A percentile compares a stretch with the other conserved stretches of the same genome.
These are phyloP conservation scores for Euclidia mi DNA, from an alignment of 2,888 invertebrate genomes.

Conservation along the genomic window DNA sequence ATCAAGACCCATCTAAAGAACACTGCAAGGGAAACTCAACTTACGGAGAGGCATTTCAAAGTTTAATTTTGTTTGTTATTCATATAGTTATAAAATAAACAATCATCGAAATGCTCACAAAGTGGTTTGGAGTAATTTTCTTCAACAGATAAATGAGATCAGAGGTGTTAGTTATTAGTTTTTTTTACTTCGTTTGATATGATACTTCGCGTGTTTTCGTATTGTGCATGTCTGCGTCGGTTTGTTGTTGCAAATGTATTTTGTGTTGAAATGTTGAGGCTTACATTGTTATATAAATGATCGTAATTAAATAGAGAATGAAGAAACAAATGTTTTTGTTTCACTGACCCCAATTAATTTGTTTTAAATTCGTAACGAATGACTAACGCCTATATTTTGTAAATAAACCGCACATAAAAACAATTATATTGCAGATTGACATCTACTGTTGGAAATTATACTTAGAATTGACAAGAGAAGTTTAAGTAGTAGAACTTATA, in stretches of 20 bases:
- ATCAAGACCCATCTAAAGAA: slow-evolving; percentile 56
- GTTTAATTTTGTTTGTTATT: slow-evolving; percentile 13
- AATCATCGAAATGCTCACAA: slow-evolving; percentile 55
- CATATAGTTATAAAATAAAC: slow-evolving; percentile 48
- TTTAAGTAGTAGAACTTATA: too few relatives aligned
- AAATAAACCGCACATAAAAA: too few relatives aligned
- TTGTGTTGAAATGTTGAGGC: too few relatives aligned
- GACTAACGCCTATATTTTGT: too few relatives aligned
- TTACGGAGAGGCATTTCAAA: slow-evolving; percentile 33
- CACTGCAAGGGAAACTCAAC: slow-evolving; percentile 28
- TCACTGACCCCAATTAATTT: too few relatives aligned
- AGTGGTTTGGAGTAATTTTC: slow-evolving; percentile 58
- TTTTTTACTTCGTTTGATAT: slow-evolving; percentile 47
- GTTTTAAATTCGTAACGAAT: too few relatives aligned
- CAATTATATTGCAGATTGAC: too few relatives aligned
- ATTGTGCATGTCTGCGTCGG: not conserved
- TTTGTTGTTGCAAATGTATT: slow-evolving; percentile 8
- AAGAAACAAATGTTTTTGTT: too few relatives aligned
- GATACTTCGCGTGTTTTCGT: slow-evolving; percentile 14
- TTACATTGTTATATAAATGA: too few relatives aligned
- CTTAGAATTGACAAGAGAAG: too few relatives aligned
- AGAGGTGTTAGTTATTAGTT: slow-evolving; percentile 56
- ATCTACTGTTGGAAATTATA: too few relatives aligned
- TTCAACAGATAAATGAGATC: slow-evolving; percentile 59
- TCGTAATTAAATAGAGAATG: too few relatives aligned